Percentiles rank a stretch among this genome's conserved stretches.
Conservation (phyloP, 92 coral and sea anemone species). For the Actinostola sp. region DNA sequence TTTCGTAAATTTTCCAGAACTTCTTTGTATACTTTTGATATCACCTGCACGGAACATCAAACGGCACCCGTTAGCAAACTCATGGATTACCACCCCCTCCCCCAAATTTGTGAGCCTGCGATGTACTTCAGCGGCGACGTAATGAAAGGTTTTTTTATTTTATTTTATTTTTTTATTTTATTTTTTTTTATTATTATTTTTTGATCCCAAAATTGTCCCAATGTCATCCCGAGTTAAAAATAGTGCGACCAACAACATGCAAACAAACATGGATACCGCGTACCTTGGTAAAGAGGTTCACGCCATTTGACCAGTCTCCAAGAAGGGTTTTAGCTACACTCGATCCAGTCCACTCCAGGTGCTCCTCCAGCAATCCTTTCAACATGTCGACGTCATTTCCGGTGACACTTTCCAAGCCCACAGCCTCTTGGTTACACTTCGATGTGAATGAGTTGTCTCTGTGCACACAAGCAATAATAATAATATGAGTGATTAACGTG, state of each 20-base stretch:
- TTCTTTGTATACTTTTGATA: constrained; percentile 81
- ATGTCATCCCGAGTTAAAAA: too few relatives aligned
- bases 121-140: too few relatives aligned
- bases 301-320: constrained; percentile 69
- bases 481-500: too few relatives aligned
- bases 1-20: constrained; percentile 70
- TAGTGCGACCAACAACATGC: background rate
- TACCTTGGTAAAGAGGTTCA: constrained; percentile 80
- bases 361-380: constrained; percentile 76
- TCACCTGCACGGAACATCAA: constrained; percentile 50
- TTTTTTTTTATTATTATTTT: too few relatives aligned
- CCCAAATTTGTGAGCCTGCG: too few relatives aligned
- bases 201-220: too few relatives aligned
- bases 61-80: background rate
- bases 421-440: constrained; percentile 76
- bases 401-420: constrained; percentile 72
- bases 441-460: constrained; percentile 65
- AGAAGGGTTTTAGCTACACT: constrained; percentile 78
- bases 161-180: too few relatives aligned
- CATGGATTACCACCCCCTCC: background rate
- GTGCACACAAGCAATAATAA: background rate
- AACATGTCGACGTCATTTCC: constrained; percentile 73
- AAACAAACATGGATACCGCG: background rate
- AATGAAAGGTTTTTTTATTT: too few relatives aligned
- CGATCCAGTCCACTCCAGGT: constrained; percentile 72